Evolutionary conservation across 2,113 vertebrate genomes (phyloP), one percentile per base, ranked within the genome.

Genomic region (Oryzias javanicus): DNA sequence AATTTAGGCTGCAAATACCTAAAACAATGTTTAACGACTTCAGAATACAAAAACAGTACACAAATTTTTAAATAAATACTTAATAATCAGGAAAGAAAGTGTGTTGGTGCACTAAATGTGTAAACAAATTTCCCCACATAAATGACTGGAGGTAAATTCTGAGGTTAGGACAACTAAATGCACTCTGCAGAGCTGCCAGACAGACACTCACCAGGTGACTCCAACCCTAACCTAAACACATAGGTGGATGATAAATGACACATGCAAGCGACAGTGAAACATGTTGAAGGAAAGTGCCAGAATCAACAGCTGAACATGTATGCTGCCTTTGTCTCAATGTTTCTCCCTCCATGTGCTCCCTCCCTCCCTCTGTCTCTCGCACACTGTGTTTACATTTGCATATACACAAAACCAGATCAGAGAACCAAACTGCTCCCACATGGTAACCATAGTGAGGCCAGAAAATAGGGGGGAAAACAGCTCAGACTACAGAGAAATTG

Each of bases 401-500:
- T 87, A 79, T 77, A 82, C 77, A 88, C 76, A 88, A 76, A 86
- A 76, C 82, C 60, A 80, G 79, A 88, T 82, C 83, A 81, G 71
- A 81, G 52, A 70, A 76, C 74, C 81, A 85, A 89, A 86, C 84
- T 85, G 83, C 81, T 81, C 88, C 85, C 87, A 90, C 87, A 87
- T 85, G 86, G 89, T 91, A 81, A 67, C n/a, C 83, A 91, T 90
- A 79, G 89, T 25, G 75, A 90, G 62, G 59, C 60, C 66, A 64
- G 75, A 76, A 91, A 89, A 91, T 78, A 89, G 78, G 78, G 71
- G n/a, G 72, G 85, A 86, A 87, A 91, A 91, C 84, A 88, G 74
- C 52, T 47, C 67, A 70, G 79, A 85, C 88, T 88, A 80, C 88
- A 89, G 73, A 69, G 62, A 90, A 89, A 90, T 86, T 70, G 83